Percentiles rank a stretch among this genome's conserved stretches.
These are phyloP conservation scores for Halichoerus grypus DNA, from an alignment of 2,113 vertebrate genomes.

Conservation along the genomic window DNA sequence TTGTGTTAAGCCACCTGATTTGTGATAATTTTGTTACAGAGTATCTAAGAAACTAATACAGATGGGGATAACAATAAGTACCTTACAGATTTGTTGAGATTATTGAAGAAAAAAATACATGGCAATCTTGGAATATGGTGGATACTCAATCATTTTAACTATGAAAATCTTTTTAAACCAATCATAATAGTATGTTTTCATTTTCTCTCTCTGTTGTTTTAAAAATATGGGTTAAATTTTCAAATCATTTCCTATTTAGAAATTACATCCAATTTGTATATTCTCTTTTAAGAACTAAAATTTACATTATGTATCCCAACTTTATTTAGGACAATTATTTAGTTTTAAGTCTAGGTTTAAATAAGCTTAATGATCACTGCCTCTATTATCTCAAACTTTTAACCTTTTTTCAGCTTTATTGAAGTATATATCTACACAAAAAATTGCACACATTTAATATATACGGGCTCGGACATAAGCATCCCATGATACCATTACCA, in stretches of 20 bases:
- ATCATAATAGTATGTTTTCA: not conserved
- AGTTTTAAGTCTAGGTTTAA: not conserved
- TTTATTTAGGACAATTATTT: not conserved
- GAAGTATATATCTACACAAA: not conserved
- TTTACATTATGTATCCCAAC: not conserved
- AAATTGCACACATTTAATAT: not conserved
- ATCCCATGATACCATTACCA: not conserved
- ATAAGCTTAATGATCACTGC: not conserved
- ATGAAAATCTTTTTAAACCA: not conserved
- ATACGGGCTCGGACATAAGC: not conserved
- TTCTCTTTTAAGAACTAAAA: not conserved
- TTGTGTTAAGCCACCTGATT: not conserved
- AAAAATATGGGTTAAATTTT: not conserved
- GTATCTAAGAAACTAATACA: not conserved
- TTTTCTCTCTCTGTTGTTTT: not conserved
- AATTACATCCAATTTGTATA: not conserved
- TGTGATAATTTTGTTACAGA: not conserved
- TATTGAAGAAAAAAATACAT: not conserved
- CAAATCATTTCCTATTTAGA: not conserved
- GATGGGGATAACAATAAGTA: not conserved
- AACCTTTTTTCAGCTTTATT: not conserved
- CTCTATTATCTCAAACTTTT: not conserved
- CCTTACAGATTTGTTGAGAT: not conserved
- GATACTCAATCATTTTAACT: not conserved
- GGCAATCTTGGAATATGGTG: not conserved